phyloP scores from a whole-genome alignment of 2,797 vertebrate species.

The Anabas testudineus region DNA sequence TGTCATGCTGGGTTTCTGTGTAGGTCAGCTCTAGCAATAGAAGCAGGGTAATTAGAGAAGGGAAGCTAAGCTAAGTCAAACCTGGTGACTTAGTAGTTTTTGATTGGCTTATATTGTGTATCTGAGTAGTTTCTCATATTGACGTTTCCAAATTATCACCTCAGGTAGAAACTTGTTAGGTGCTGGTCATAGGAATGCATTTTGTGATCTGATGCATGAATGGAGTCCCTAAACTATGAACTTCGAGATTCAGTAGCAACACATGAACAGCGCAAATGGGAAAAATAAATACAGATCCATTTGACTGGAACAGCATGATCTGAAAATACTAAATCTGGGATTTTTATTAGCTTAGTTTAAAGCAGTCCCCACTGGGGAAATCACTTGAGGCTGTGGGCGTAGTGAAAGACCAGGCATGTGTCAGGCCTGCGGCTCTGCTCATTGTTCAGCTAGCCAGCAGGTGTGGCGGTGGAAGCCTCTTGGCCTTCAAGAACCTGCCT shows the following conservation, averaged over 20 bases:
- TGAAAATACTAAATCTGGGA: slow-evolving; percentile 21
- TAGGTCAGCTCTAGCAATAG: slow-evolving; percentile 5
- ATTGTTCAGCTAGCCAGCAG: slow-evolving; percentile 60
- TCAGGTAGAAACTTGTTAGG: slow-evolving; percentile 13
- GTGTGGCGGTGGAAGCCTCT: slow-evolving; percentile 41
- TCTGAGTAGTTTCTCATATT: slow-evolving; percentile 15
- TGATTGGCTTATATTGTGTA: slow-evolving; percentile 9
- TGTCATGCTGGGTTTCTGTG: slow-evolving; percentile 7
- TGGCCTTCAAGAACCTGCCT: slow-evolving; percentile 60
- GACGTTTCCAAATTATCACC: slow-evolving; percentile 26
- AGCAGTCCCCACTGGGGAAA: slow-evolving; percentile 33
- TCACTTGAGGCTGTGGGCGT: slow-evolving; percentile 30
- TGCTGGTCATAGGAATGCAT: slow-evolving; percentile 15
- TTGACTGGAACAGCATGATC: neutral
- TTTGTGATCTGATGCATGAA: neutral
- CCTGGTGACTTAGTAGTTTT: slow-evolving; percentile 7
- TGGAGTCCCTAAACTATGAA: neutral
- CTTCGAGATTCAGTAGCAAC: neutral
- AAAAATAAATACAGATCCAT: neutral
- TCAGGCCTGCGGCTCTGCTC: slow-evolving; percentile 46
- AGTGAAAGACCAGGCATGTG: slow-evolving; percentile 52
- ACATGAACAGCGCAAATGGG: slow-evolving; percentile 6
- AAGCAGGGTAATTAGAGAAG: neutral
- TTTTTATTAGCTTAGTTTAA: slow-evolving; percentile 27
- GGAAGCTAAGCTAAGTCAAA: neutral